Conservation (phyloP, 1,140 invertebrate genomes). For the Zaprionus ornatus region DNA sequence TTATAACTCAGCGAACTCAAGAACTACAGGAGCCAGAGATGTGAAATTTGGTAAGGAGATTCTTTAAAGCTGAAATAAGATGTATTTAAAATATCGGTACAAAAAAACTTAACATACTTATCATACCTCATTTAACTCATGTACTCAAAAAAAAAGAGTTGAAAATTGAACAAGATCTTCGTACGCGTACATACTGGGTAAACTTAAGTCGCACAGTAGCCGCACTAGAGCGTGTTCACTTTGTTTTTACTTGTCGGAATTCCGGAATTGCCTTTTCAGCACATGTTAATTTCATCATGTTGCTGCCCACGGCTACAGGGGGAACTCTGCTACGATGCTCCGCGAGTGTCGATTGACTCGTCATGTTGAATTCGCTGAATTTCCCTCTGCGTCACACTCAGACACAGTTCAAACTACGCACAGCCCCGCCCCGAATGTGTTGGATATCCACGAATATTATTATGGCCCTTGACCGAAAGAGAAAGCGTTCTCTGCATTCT, state of each 20-base stretch:
- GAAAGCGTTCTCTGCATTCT: neutral
- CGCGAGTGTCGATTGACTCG: slow-evolving; percentile 29
- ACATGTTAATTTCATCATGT: slow-evolving; percentile 35
- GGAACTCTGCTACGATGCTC: slow-evolving; percentile 24
- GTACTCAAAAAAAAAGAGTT: neutral
- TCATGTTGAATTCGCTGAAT: slow-evolving; percentile 33
- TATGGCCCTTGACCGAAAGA: neutral
- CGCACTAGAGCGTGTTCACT: neutral
- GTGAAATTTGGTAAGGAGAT: neutral
- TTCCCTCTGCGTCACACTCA: slow-evolving; percentile 18
- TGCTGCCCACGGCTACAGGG: slow-evolving; percentile 9
- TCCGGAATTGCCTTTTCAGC: slow-evolving; percentile 30
- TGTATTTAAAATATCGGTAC: too few species aligned
- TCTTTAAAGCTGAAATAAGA: too few species aligned
- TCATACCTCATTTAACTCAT: too few species aligned
- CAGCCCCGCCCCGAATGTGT: neutral
- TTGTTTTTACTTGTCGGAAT: slow-evolving; percentile 25
- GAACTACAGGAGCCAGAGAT: neutral
- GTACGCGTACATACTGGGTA: slow-evolving; percentile 13
- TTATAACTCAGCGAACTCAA: neutral
- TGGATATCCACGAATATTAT: neutral
- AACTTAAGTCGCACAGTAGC: neutral
- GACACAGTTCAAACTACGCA: neutral
- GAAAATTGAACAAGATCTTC: neutral
- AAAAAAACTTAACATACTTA: too few species aligned